Conservation (phyloP, 2,888 invertebrate genomes). For the Drosophila neonasuta region DNA sequence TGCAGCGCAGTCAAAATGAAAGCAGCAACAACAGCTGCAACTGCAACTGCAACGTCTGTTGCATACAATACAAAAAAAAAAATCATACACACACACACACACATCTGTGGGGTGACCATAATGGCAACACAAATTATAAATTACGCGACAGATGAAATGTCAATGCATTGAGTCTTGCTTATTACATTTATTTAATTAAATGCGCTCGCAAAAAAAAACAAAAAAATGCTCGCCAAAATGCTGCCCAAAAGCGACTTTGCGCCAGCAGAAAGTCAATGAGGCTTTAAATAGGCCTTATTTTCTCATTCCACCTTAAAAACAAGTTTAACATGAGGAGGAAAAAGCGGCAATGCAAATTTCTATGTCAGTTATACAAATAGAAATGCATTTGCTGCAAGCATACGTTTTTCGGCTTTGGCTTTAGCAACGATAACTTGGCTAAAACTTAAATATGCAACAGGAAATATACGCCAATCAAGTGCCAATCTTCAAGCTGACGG, state of each 20-base stretch:
- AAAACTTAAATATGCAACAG: constrained; percentile 80
- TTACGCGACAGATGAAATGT: constrained; percentile 78
- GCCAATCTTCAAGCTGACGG: constrained; percentile 79
- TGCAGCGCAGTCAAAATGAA: constrained; percentile 67
- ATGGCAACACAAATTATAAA: constrained; percentile 76
- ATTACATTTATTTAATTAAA: constrained; percentile 77
- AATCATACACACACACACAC: constrained; percentile 16
- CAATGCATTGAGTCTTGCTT: constrained; percentile 69
- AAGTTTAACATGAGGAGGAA: constrained; percentile 1
- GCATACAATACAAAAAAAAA: constrained; percentile 20
- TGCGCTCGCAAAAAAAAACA: constrained; percentile 22
- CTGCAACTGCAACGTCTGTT: constrained; percentile 37
- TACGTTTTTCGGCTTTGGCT: constrained; percentile 33
- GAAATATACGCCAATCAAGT: constrained; percentile 81
- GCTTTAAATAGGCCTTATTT: constrained; percentile 25
- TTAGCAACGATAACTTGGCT: constrained; percentile 50
- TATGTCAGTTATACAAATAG: constrained; percentile 71
- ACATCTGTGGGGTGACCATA: constrained; percentile 45
- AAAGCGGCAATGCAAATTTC: constrained; percentile 46
- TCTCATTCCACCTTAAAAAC: not conserved
- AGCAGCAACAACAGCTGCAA: constrained; percentile 46
- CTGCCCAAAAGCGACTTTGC: not conserved
- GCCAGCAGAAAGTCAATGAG: constrained; percentile 7
- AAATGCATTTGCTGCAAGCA: constrained; percentile 65
- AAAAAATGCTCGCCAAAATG: not conserved